Evolutionary conservation across 2,797 vertebrate species (phyloP), one percentile per base, ranked within the genome.

Genomic region (Hozukius guyotensis): DNA sequence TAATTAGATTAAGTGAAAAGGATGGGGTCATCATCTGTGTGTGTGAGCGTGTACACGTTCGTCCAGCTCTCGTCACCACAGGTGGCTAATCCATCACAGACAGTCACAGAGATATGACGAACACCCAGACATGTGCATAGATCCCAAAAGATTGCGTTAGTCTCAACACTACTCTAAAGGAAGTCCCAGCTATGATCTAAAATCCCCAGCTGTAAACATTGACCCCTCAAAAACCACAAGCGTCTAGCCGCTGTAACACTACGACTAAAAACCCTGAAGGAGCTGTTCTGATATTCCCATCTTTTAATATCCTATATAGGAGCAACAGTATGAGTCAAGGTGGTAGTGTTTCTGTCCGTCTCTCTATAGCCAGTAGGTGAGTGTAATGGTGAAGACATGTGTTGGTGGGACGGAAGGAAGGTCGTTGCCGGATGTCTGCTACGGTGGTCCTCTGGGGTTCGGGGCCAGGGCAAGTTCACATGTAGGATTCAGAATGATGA

Each of bases 41-140:
- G 78, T 76, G 79, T 29, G 69, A 84, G 73, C 56, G 32, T 25
- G 14, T 70, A 32, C 16, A 53, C 34, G n/a, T 64, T 78, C 29
- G 12, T 71, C 34, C 46, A 77, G 78, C 59, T 79, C 65, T 85
- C 81, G 60, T 89, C 86, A 73, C 78, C 89, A 88, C 93, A 95
- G 93, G 91, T 95, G 94, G 89, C 84, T 94, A 93, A 95, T 93
- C 93, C 91, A 88, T 90, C 84, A 77, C 81, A 81, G 76, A 78
- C 84, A 85, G 81, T 34, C 55, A 59, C 67, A 88, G 82, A 86
- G 82, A 93, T 80, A 80, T 65, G 82, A 90, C 52, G 67, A 87
- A 89, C 82, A 89, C 75, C 84, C 88, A 87, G 84, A 89, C 88
- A 77, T 85, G 75, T 89, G 81, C 63, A 63, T 53, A 84, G 63